These are phyloP conservation scores for Pilophorus perplexus DNA, from an alignment of 2,888 invertebrate genomes.

Conservation along the genomic window DNA sequence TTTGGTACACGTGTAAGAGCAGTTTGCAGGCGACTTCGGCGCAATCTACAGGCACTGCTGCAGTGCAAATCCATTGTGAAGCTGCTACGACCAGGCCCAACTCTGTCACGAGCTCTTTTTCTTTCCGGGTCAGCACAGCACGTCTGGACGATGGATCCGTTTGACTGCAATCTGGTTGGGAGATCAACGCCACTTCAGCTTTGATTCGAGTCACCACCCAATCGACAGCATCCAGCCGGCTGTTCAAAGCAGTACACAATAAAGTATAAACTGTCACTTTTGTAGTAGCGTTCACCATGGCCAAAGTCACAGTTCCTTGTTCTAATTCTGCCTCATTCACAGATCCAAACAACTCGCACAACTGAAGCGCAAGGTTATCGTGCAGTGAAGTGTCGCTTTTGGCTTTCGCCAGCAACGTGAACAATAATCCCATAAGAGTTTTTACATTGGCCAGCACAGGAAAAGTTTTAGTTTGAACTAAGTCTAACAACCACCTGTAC, in stretches of 20 bases:
- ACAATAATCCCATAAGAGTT: slow-evolving; percentile 52
- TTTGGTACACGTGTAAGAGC: slow-evolving; percentile 58
- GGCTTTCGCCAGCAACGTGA: slow-evolving; percentile 52
- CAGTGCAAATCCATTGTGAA: slow-evolving; percentile 56
- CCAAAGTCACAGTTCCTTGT: slow-evolving; percentile 43
- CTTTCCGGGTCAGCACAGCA: slow-evolving; percentile 38
- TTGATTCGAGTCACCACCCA: slow-evolving; percentile 53
- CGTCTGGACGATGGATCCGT: slow-evolving; percentile 21
- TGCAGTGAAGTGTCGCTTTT: slow-evolving; percentile 53
- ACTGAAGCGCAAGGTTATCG: slow-evolving; percentile 54
- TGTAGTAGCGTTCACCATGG: slow-evolving; percentile 46
- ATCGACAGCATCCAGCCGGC: slow-evolving; percentile 54
- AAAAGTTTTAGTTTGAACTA: slow-evolving; percentile 51
- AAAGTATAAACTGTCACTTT: slow-evolving; percentile 45
- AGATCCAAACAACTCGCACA: slow-evolving; percentile 54
- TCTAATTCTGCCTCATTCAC: slow-evolving; percentile 54
- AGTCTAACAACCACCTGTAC: slow-evolving; percentile 54
- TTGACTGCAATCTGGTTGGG: slow-evolving; percentile 34
- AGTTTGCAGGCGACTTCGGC: slow-evolving; percentile 60
- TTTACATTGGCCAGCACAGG: slow-evolving; percentile 51
- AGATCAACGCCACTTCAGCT: slow-evolving; percentile 51
- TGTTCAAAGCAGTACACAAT: slow-evolving; percentile 45
- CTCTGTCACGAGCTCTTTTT: slow-evolving; percentile 58
- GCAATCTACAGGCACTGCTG: slow-evolving; percentile 57
- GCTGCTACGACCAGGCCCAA: slow-evolving; percentile 58